Base-by-base conservation (phyloP, 1,140 invertebrate species). In the Papilio xuthus region DNA sequence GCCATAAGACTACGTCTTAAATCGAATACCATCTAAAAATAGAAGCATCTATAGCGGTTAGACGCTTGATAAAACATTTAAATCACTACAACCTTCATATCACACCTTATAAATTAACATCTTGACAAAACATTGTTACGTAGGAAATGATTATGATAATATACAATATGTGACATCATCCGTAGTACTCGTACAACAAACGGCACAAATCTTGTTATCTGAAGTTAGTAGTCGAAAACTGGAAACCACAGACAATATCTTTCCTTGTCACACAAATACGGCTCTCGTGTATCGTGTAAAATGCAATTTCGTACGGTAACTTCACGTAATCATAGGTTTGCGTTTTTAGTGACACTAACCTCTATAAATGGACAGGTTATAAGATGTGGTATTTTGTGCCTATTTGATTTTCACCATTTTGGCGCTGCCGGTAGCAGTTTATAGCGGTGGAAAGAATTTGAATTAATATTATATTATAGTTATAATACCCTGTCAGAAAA, bases 131-230 rank as follows among this genome's bases (percentile, higher is more conserved):
- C 82, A 85, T 80, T 82, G 82, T 82, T 83, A 84, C 77, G 79
- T 81, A 83, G 70, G 80, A 83, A 80, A 84, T 78, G 84, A 85
- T 85, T 87, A 87, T 85, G 88, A 84, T 90, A 88, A 92, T 90
- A 88, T 90, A 92, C 85, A 89, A 86, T 83, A 53, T 70, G 80
- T 91, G 90, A 90, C 88, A 89, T 90, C 89, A 91, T 76, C 77
- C 13, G 12, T 28, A 28, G 44, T 18, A 47, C 44, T 60, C 4
- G 20, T 60, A 60, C 26, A 60, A 60, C 13, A 60, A 23, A 60
- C 56, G 56, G 6, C 56, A 60, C 23, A 23, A 23, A 60, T 50
- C 23, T 60, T 26, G 4, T 10, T 60, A 60, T 26, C 56, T 60
- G 56, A 60, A 60, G 56, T 60, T 60, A 23, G 23, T 26, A 60